Percentiles rank a stretch among this genome's conserved stretches.
Evolutionary conservation across 2,888 invertebrate species (phyloP).

Genomic region (Andrena flavipes): DNA sequence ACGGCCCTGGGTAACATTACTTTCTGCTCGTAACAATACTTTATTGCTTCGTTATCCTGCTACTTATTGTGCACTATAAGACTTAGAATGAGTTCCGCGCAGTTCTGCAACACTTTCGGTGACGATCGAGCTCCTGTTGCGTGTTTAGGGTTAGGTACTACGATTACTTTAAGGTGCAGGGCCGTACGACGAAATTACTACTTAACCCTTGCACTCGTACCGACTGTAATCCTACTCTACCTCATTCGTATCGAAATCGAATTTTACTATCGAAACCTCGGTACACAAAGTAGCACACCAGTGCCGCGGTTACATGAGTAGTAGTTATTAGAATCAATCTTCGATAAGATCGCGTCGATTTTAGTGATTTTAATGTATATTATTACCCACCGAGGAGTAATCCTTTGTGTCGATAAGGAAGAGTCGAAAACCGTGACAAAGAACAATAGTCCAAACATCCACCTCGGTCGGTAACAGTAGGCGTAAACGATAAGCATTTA

Average conservation of each 20-base stretch:
- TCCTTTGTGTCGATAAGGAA: no score
- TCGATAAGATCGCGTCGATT: background rate
- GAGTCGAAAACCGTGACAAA: no score
- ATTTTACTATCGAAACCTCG: background rate
- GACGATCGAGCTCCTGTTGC: no score
- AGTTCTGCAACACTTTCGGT: background rate
- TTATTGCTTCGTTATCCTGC: conserved; percentile 5
- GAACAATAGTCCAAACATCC: no score
- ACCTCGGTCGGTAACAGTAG: no score
- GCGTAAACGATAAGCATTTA: no score
- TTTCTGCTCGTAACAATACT: background rate
- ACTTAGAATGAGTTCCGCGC: background rate
- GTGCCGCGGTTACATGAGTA: no score
- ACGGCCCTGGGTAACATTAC: background rate
- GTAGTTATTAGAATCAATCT: background rate
- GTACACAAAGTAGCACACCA: no score
- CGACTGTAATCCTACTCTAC: background rate
- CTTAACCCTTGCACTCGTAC: conserved; percentile 6
- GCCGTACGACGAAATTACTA: conserved; percentile 7
- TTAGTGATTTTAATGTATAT: no score
- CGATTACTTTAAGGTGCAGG: background rate
- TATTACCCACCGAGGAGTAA: no score
- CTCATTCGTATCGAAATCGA: background rate
- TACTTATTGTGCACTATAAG: background rate
- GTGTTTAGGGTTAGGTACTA: background rate